A percentile compares a stretch with the other conserved stretches of the same genome.
These are phyloP conservation scores for Tinea semifulvella DNA, from an alignment of 2,888 invertebrate genomes.

Conservation along the genomic window DNA sequence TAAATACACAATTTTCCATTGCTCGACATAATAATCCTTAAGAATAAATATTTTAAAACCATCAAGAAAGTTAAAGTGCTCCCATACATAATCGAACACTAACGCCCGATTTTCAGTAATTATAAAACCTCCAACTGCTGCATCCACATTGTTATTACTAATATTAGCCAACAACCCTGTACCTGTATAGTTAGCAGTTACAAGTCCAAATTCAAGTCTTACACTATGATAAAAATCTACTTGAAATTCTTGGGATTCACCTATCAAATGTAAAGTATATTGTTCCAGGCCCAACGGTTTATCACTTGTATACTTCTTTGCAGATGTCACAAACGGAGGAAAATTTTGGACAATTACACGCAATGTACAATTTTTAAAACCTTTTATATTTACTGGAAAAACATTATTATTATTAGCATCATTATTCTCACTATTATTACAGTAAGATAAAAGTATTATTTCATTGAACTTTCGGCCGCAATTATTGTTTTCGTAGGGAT, in stretches of 20 bases:
- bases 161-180: conserved; percentile 15
- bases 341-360: conserved; percentile 15
- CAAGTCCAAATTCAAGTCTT: conserved; percentile 14
- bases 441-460: conserved; percentile 17
- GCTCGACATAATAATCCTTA: conserved; percentile 5
- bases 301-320: conserved; percentile 1
- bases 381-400: conserved; percentile 11
- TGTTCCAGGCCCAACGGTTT: conserved; percentile 16
- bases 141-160: conserved; percentile 16
- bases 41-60: conserved; percentile 15
- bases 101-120: conserved; percentile 12
- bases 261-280: conserved; percentile 13
- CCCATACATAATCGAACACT: conserved; percentile 17
- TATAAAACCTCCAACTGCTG: conserved; percentile 17
- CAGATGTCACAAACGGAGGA: conserved; percentile 15
- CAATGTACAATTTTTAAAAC: conserved; percentile 17
- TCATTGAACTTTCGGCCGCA: conserved; percentile 19
- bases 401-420: neutral
- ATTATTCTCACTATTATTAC: conserved; percentile 10
- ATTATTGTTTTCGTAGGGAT: conserved; percentile 17
- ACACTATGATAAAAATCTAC: conserved; percentile 13
- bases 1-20: conserved; percentile 17
- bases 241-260: conserved; percentile 14
- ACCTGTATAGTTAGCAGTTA: conserved; percentile 15
- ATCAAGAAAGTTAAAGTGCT: conserved; percentile 15